Conservation (phyloP, 1,140 invertebrate species). For the Arion vulgaris region DNA sequence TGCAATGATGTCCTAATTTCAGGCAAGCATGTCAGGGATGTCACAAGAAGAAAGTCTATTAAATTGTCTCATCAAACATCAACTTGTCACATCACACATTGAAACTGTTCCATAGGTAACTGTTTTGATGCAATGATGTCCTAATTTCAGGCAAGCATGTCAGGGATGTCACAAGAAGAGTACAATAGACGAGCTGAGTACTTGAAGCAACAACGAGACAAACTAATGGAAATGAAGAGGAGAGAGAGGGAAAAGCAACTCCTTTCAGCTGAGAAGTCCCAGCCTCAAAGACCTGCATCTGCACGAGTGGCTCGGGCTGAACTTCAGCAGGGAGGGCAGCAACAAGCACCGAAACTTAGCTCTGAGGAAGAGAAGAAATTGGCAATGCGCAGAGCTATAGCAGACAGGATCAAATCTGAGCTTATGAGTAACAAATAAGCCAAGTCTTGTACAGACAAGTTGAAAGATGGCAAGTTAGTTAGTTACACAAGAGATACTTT, state of each 20-base stretch:
- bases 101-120: too few species aligned
- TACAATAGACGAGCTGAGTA: slow-evolving; percentile 87
- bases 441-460: too few species aligned
- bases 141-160: slow-evolving; percentile 53
- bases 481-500: too few species aligned
- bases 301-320: slow-evolving; percentile 80
- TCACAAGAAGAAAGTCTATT: slow-evolving; percentile 80
- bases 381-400: slow-evolving; percentile 85
- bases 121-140: too few species aligned
- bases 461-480: too few species aligned
- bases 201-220: slow-evolving; percentile 88
- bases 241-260: slow-evolving; percentile 86
- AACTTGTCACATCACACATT: too few species aligned
- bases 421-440: slow-evolving; percentile 75
- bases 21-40: slow-evolving; percentile 62
- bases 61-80: too few species aligned
- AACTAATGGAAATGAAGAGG: slow-evolving; percentile 89
- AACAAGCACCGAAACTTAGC: slow-evolving; percentile 49
- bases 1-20: too few species aligned
- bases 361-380: slow-evolving; percentile 75
- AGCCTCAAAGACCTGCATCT: slow-evolving; percentile 78
- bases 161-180: slow-evolving; percentile 76
- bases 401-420: slow-evolving; percentile 86
- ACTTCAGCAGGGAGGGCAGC: slow-evolving; percentile 69
- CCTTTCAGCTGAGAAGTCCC: slow-evolving; percentile 51